These are phyloP conservation scores for Leptonema lineaticorne DNA, from an alignment of 1,140 invertebrate species.

Conservation along the genomic window DNA sequence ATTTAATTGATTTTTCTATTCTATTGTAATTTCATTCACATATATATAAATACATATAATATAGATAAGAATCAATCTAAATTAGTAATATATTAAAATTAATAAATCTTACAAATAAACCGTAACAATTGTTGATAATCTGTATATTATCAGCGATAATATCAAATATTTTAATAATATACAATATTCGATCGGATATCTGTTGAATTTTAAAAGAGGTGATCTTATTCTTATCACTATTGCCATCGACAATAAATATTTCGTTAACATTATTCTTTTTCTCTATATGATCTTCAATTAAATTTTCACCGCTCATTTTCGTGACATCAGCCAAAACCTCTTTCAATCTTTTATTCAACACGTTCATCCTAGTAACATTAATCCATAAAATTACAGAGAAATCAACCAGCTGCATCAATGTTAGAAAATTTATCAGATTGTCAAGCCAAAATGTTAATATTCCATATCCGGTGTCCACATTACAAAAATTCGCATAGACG, in stretches of 20 bases:
- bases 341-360: constrained; percentile 11
- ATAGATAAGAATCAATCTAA: background rate
- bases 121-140: constrained; percentile 33
- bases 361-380: constrained; percentile 5
- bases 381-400: constrained; percentile 17
- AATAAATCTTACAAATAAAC: constrained; percentile 28
- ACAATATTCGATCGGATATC: constrained; percentile 21
- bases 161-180: constrained; percentile 33
- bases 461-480: background rate
- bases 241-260: constrained; percentile 3
- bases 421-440: background rate
- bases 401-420: constrained; percentile 10
- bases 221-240: background rate
- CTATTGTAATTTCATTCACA: no score
- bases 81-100: background rate
- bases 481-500: constrained; percentile 3
- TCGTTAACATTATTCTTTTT: background rate
- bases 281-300: background rate
- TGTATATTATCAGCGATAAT: constrained; percentile 36
- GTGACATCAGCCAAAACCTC: background rate
- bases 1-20: background rate
- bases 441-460: background rate
- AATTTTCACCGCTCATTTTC: background rate
- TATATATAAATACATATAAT: background rate
- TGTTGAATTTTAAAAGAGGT: background rate